Base-by-base conservation (phyloP, 2,888 invertebrate genomes). In the Lasioglossum calceatum region DNA sequence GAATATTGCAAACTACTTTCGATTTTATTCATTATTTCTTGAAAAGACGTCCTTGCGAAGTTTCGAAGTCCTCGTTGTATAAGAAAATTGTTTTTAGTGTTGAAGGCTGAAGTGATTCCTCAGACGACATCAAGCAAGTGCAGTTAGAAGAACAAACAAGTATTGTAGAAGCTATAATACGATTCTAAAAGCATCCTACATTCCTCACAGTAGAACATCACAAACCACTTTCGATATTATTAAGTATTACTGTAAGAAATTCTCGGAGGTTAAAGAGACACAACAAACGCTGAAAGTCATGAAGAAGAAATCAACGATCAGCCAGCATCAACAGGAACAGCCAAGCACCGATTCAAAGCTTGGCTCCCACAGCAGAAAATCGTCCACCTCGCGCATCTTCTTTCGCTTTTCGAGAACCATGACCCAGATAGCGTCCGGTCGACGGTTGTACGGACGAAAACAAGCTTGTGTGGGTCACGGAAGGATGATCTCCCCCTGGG, bases 361-460 rank as follows among this genome's bases (percentile, higher is more conserved):
- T 67, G 36, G 5, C 36, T 36, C 8, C 23, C 8, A 7, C 36
- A 32, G 19, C 58, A 74, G 78, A 27, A 61, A 1, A 27, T 27
- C 5, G 27, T 61, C 27, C 27, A 14, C 27, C 61, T 27, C 14
- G 61, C 84, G 89, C 81, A 84, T 83, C 88, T 84, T 89, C 86
- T 83, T 85, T 64, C 73, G 32, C 16, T 32, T 32, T 36, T 39
- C 7, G 23, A 19, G 44, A 88, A 88, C 91, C 91, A 91, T 91
- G 91, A 91, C 91, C 91, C 87, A 91, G 83, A 91, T 91, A 89
- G 39, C 84, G 47, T 64, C 78, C 70, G 78, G 54, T 73, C 85
- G 70, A 23, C 23, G 39, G 70, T 36, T 39, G 36, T 70, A 54
- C 3, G 70, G 70, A 70, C 39, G 74, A 61, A 61, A 61, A 61